These are phyloP conservation scores for Phymanthus crucifer DNA, from an alignment of 92 coral and sea anemone genomes.

Conservation along the genomic window DNA sequence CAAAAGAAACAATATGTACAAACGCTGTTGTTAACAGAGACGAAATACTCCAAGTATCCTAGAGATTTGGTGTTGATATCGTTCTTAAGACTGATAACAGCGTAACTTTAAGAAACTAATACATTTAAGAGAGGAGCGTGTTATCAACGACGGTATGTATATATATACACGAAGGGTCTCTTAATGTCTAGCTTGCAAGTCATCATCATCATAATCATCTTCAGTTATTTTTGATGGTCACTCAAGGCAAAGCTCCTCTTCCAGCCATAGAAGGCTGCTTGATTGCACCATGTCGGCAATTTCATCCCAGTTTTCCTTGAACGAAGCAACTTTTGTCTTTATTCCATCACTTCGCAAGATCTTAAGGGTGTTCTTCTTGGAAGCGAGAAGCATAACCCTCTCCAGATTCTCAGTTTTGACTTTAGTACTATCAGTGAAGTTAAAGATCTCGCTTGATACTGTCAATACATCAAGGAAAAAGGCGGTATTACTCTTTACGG, in stretches of 20 bases:
- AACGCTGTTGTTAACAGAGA: too few relatives aligned
- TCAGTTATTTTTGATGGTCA: too few relatives aligned
- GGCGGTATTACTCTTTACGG: conserved; percentile 24
- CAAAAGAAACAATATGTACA: too few relatives aligned
- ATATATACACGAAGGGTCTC: too few relatives aligned
- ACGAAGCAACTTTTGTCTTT: conserved; percentile 31
- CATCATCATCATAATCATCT: too few relatives aligned
- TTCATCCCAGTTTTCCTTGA: conserved; percentile 60
- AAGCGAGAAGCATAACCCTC: conserved; percentile 45
- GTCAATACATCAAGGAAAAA: conserved; percentile 40
- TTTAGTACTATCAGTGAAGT: conserved; percentile 33
- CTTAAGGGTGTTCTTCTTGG: conserved; percentile 34
- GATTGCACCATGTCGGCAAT: conserved; percentile 47
- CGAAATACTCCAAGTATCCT: too few relatives aligned
- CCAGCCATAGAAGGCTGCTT: neutral
- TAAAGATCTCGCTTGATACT: conserved; percentile 37
- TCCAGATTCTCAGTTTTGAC: conserved; percentile 43
- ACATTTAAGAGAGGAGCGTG: too few relatives aligned
- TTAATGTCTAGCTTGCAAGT: too few relatives aligned
- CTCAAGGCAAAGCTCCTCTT: neutral
- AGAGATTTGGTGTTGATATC: too few relatives aligned
- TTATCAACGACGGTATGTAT: too few relatives aligned
- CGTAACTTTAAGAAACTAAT: too few relatives aligned
- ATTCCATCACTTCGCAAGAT: conserved; percentile 48
- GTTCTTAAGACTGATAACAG: too few relatives aligned